Percentiles rank a stretch among this genome's conserved stretches.
Evolutionary conservation across 2,797 vertebrate genomes (phyloP).

Genomic region (Glyptemys insculpta): DNA sequence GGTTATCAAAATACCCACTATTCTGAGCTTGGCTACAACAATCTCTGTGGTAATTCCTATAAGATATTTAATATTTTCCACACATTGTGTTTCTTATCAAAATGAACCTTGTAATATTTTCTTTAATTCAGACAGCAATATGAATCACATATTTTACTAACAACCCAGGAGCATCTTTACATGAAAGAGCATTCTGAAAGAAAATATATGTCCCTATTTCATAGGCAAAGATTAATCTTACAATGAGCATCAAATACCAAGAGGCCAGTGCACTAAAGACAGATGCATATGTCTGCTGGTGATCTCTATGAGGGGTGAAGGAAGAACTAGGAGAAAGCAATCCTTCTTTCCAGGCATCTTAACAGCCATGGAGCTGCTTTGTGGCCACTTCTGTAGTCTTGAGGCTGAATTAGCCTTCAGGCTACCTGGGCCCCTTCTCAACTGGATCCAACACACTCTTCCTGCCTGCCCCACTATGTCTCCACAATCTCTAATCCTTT

Average conservation of each 20-base stretch:
- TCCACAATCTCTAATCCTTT: not conserved
- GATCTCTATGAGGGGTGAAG: not conserved
- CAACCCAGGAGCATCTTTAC: not conserved
- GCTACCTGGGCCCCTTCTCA: not conserved
- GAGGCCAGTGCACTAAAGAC: not conserved
- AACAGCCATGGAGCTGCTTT: not conserved
- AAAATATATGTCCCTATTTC: not conserved
- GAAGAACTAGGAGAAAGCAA: not conserved
- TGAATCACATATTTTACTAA: not conserved
- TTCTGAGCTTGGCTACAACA: not conserved
- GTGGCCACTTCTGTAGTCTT: fast-evolving
- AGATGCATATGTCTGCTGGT: not conserved
- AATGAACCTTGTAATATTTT: not conserved
- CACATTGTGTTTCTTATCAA: not conserved
- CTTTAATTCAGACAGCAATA: not conserved
- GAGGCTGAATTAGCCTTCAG: not conserved
- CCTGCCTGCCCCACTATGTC: not conserved
- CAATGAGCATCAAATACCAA: not conserved
- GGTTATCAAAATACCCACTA: not conserved
- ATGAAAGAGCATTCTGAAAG: not conserved
- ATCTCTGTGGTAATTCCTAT: not conserved
- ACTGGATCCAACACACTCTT: not conserved
- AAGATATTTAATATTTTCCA: not conserved
- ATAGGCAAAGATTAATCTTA: not conserved
- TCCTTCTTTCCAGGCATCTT: not conserved